These are phyloP conservation scores for Poecilus cupreus DNA, from an alignment of 2,888 invertebrate genomes.

Conservation along the genomic window DNA sequence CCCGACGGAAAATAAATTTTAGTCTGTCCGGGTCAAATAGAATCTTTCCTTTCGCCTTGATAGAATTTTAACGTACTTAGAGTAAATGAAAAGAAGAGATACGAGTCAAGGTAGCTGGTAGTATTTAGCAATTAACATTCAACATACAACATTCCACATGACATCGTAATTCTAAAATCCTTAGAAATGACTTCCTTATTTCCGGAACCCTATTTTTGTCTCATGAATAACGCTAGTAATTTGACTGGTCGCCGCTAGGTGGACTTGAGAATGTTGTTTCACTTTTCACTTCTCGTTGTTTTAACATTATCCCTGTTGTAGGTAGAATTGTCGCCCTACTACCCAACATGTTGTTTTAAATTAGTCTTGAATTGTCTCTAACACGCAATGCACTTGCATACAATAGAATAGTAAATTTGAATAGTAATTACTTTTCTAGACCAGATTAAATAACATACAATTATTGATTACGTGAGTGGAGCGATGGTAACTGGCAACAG, in stretches of 20 bases:
- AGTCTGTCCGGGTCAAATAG: background rate
- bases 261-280: slow-evolving; percentile 10
- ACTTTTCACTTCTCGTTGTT: background rate
- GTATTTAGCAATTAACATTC: no score
- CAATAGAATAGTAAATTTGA: slow-evolving; percentile 26
- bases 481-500: background rate
- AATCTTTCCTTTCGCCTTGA: background rate
- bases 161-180: background rate
- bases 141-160: no score
- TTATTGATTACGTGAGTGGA: slow-evolving; percentile 33
- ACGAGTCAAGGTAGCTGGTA: slow-evolving; percentile 38
- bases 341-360: background rate
- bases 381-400: slow-evolving; percentile 1
- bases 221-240: slow-evolving; percentile 51
- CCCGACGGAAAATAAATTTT: background rate
- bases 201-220: slow-evolving; percentile 54
- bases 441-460: slow-evolving; percentile 35
- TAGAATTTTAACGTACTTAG: background rate
- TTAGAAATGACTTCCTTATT: slow-evolving; percentile 52
- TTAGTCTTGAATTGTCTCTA: background rate
- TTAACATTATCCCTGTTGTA: slow-evolving; percentile 14
- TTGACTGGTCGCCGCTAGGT: slow-evolving; percentile 6
- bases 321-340: background rate
- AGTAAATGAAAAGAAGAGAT: background rate
- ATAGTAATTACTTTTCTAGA: slow-evolving; percentile 27